These are phyloP conservation scores for Dryomyza anilis DNA, from an alignment of 2,888 invertebrate genomes.

Conservation along the genomic window DNA sequence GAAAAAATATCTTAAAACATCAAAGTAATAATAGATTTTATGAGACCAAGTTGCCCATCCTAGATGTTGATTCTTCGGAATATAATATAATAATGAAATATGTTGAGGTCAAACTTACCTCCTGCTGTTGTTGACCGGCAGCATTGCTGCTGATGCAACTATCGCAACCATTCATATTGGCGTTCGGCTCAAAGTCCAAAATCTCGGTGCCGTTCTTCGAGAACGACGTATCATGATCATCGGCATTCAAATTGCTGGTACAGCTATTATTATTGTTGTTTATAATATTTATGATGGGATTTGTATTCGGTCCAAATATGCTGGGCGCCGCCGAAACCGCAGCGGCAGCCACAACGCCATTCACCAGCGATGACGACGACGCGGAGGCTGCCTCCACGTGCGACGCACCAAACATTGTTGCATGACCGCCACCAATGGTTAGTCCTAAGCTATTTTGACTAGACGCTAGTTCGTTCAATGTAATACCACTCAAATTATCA, in stretches of 20 bases:
- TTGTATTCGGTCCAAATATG: conserved; percentile 37
- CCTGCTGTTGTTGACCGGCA: conserved; percentile 32
- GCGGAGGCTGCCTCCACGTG: conserved; percentile 15
- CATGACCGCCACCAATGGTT: conserved; percentile 37
- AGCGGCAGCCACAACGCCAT: conserved; percentile 54
- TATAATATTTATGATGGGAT: conserved; percentile 41
- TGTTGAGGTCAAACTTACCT: conserved; percentile 26
- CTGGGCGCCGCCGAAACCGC: conserved; percentile 40
- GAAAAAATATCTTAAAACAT: too few relatives aligned
- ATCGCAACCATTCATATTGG: conserved; percentile 47
- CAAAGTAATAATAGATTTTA: too few relatives aligned
- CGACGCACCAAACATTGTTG: conserved; percentile 20
- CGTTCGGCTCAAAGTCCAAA: conserved; percentile 55
- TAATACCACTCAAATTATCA: conserved; percentile 61
- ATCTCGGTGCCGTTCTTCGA: conserved; percentile 71
- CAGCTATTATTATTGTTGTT: conserved; percentile 34
- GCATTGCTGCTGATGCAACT: conserved; percentile 38
- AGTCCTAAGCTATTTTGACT: conserved; percentile 60
- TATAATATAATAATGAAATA: not conserved
- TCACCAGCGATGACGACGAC: too few relatives aligned
- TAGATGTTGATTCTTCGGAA: not conserved
- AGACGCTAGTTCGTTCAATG: conserved; percentile 58
- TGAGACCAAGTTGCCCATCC: not conserved
- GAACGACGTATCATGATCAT: conserved; percentile 67
- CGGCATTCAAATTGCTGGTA: conserved; percentile 47